Evolutionary conservation across 2,888 invertebrate genomes (phyloP).

Genomic region (Teleiodes luculella): DNA sequence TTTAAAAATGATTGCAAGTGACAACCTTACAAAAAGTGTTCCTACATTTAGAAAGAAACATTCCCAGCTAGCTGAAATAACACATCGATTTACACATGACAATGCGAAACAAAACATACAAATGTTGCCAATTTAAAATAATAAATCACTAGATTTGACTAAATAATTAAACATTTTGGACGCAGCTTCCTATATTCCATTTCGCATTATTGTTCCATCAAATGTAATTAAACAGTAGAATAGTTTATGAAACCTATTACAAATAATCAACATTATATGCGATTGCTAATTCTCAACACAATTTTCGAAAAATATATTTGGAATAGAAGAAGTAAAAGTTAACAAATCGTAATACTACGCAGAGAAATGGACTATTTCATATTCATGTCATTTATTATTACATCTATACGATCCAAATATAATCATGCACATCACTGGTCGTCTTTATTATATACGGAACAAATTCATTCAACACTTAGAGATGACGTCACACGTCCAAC

Average conservation of each 20-base stretch:
- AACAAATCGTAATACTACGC: background rate
- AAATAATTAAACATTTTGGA: slow-evolving; percentile 9
- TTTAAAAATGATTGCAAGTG: background rate
- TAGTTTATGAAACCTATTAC: background rate
- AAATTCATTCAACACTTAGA: slow-evolving; percentile 8
- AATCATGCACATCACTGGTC: background rate
- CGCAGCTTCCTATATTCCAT: slow-evolving; percentile 7
- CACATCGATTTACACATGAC: background rate
- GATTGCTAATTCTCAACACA: background rate
- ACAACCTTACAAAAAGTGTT: background rate
- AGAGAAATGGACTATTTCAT: background rate
- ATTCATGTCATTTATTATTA: background rate
- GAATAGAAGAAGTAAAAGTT: background rate
- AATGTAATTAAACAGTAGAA: background rate
- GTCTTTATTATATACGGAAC: background rate
- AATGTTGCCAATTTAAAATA: background rate
- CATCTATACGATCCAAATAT: background rate
- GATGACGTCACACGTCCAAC: slow-evolving; percentile 23
- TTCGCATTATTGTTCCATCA: background rate
- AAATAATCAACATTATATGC: background rate
- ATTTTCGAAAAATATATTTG: too few species aligned
- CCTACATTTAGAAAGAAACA: background rate
- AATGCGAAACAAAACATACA: slow-evolving; percentile 13
- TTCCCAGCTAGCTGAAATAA: background rate
- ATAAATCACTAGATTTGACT: slow-evolving; percentile 2